phyloP scores from a whole-genome alignment of 2,113 vertebrate species.

The Macrotis lagotis region DNA sequence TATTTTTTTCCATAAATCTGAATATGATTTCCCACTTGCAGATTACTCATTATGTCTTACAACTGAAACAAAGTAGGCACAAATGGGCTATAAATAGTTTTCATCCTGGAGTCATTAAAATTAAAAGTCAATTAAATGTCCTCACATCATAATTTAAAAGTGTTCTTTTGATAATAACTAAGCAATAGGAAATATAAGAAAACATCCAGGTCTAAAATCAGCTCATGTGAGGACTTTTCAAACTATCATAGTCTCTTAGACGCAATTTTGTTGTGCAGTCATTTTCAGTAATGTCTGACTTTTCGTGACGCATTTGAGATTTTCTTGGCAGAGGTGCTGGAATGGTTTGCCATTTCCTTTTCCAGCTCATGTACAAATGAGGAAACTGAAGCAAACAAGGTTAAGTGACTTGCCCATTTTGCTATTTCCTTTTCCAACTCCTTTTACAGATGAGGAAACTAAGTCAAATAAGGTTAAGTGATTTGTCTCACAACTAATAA shows the following conservation, averaged over 20 bases:
- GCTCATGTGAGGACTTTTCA: conserved; percentile 60
- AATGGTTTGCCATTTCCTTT: background rate
- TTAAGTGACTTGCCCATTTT: background rate
- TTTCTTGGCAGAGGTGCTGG: background rate
- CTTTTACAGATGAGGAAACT: background rate
- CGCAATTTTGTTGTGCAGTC: background rate
- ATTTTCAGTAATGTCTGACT: background rate
- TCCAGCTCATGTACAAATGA: background rate
- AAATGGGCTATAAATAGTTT: conserved; percentile 67
- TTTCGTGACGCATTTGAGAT: background rate
- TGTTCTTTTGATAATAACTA: conserved; percentile 54
- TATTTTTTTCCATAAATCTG: background rate
- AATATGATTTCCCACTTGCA: background rate
- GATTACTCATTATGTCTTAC: conserved; percentile 35
- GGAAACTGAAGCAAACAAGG: background rate
- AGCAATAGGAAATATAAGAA: conserved; percentile 50
- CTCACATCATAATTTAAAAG: conserved; percentile 71
- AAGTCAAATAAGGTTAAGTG: background rate
- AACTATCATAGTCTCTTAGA: conserved; percentile 55
- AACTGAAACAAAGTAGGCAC: conserved; percentile 64
- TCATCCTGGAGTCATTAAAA: conserved; percentile 71
- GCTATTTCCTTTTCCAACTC: background rate
- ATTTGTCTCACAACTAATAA: background rate
- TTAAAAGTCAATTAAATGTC: conserved; percentile 75
- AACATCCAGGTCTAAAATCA: conserved; percentile 68